phyloP scores from a whole-genome alignment of 2,888 invertebrate species.

The Chydorus sphaericus region DNA sequence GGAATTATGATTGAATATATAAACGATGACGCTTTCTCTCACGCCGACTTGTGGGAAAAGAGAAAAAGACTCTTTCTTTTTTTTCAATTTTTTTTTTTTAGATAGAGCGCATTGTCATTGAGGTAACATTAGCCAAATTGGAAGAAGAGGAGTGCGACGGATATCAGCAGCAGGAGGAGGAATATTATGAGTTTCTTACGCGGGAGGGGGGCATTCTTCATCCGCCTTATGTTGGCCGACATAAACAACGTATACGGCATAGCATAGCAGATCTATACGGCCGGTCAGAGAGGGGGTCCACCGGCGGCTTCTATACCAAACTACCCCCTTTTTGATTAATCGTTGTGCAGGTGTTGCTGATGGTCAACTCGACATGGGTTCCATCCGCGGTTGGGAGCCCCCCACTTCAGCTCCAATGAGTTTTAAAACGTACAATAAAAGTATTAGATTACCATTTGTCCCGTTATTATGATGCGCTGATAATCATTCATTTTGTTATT shows the following conservation, averaged over 20 bases:
- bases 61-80: neutral
- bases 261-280: no score
- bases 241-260: no score
- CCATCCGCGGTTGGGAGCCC: neutral
- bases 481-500: no score
- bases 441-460: neutral
- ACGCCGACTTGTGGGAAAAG: no score
- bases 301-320: no score
- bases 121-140: neutral
- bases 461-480: no score
- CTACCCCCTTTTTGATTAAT: conserved; percentile 4
- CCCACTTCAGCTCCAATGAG: neutral
- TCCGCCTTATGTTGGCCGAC: neutral
- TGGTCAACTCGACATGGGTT: no score
- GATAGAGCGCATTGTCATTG: neutral
- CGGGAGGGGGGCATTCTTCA: neutral
- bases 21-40: no score
- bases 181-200: neutral
- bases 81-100: neutral
- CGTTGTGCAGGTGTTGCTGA: conserved; percentile 6
- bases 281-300: neutral
- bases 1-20: no score
- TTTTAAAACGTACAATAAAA: neutral
- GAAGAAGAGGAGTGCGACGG: neutral
- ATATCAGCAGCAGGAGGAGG: neutral